Evolutionary conservation across 2,888 invertebrate genomes (phyloP).

Genomic region (Morinoia aosen): DNA sequence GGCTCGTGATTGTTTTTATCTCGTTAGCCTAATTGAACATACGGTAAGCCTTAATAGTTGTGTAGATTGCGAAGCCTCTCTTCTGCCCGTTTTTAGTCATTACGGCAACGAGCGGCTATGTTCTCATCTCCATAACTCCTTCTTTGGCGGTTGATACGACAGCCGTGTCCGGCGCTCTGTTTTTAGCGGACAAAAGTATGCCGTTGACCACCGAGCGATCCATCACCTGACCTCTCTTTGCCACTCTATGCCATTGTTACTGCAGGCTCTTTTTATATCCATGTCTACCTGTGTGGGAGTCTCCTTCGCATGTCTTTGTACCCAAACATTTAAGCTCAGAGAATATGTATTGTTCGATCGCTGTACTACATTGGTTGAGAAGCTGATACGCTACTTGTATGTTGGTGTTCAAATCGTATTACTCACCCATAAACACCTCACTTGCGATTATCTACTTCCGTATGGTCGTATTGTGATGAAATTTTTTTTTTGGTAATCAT

Average conservation of each 20-base stretch:
- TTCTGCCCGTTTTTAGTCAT: neutral
- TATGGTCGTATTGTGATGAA: no score
- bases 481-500: neutral
- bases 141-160: neutral
- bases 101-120: neutral
- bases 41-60: neutral
- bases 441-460: neutral
- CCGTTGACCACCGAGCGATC: neutral
- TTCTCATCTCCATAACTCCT: slow-evolving; percentile 17
- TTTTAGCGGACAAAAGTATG: neutral
- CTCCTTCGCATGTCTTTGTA: neutral
- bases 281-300: neutral
- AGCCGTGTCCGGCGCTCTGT: neutral
- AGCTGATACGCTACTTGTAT: neutral
- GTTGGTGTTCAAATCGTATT: neutral
- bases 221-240: neutral
- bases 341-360: neutral
- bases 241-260: neutral
- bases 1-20: neutral
- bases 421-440: neutral
- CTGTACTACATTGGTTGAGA: neutral
- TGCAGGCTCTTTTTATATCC: neutral
- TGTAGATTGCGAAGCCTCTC: neutral
- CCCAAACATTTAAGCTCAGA: neutral
- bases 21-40: neutral